These are phyloP conservation scores for Minunthozetes semirufus DNA, from an alignment of 2,888 invertebrate species.

Conservation along the genomic window DNA sequence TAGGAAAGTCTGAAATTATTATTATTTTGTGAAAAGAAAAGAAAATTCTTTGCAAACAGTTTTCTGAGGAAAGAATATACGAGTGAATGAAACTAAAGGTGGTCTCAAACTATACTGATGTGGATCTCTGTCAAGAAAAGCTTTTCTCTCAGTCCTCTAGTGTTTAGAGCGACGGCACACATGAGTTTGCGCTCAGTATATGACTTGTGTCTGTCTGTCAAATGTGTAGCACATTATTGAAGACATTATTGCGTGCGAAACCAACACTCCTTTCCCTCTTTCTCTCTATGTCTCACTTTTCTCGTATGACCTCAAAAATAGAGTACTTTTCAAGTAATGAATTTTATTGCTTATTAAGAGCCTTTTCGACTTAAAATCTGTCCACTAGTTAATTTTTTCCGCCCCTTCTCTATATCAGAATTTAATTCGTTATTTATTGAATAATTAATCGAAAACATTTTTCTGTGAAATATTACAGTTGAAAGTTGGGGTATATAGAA, in stretches of 20 bases:
- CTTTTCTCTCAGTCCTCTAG: slow-evolving; percentile 2
- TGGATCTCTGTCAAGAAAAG: slow-evolving; percentile 15
- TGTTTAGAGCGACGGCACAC: background rate
- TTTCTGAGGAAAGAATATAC: background rate
- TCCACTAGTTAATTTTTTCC: too few relatives aligned
- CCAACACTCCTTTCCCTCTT: background rate
- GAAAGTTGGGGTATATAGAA: too few relatives aligned
- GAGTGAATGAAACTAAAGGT: slow-evolving; percentile 13
- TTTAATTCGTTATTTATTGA: too few relatives aligned
- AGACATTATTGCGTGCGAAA: background rate
- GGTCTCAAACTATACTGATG: background rate
- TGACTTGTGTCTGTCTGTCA: slow-evolving; percentile 16
- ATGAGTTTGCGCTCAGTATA: slow-evolving; percentile 13
- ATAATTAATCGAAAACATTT: too few relatives aligned
- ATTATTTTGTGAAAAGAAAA: background rate
- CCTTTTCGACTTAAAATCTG: too few relatives aligned
- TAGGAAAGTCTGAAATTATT: background rate
- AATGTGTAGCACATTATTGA: slow-evolving; percentile 13
- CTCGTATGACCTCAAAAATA: background rate
- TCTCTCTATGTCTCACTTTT: background rate
- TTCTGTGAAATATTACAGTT: too few relatives aligned
- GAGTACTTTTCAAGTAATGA: background rate
- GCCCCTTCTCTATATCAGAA: too few relatives aligned
- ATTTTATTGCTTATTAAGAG: background rate
- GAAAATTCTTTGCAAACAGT: background rate